A percentile compares a stretch with the other conserved stretches of the same genome.
Conservation (phyloP, 2,113 vertebrate genomes). For the Merops nubicus region DNA sequence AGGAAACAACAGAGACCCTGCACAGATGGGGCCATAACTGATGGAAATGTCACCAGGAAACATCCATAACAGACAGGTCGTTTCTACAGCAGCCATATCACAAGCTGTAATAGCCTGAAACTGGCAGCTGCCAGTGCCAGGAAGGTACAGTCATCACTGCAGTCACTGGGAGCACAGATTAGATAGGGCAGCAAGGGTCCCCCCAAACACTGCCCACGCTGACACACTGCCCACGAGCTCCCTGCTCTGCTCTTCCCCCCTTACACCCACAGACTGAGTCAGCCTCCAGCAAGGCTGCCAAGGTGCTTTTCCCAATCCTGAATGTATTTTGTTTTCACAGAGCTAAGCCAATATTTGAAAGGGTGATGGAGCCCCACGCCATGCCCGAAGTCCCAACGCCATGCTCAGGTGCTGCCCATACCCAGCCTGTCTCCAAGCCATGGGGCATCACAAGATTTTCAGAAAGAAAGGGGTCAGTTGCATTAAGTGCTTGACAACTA, state of each 20-base stretch:
- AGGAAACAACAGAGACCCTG: background rate
- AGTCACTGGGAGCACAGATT: background rate
- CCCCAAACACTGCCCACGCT: background rate
- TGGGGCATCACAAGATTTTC: background rate
- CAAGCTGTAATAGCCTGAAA: background rate
- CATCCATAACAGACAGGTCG: background rate
- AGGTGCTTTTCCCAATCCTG: background rate
- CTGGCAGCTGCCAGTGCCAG: background rate
- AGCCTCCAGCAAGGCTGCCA: background rate
- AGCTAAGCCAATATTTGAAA: background rate
- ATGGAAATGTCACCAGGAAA: background rate
- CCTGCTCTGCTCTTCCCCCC: background rate
- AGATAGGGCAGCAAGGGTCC: background rate
- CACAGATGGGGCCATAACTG: background rate
- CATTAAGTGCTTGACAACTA: background rate
- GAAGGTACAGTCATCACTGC: background rate
- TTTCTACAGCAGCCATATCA: background rate
- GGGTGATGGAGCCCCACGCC: background rate
- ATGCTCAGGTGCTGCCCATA: background rate
- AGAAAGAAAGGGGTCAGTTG: background rate
- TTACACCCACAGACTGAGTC: background rate
- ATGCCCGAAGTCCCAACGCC: accelerated
- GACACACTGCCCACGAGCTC: accelerated
- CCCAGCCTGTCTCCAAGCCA: background rate
- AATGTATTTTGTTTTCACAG: background rate